These are phyloP conservation scores for Mastomys coucha DNA, from an alignment of 2,113 vertebrate genomes.

Conservation along the genomic window DNA sequence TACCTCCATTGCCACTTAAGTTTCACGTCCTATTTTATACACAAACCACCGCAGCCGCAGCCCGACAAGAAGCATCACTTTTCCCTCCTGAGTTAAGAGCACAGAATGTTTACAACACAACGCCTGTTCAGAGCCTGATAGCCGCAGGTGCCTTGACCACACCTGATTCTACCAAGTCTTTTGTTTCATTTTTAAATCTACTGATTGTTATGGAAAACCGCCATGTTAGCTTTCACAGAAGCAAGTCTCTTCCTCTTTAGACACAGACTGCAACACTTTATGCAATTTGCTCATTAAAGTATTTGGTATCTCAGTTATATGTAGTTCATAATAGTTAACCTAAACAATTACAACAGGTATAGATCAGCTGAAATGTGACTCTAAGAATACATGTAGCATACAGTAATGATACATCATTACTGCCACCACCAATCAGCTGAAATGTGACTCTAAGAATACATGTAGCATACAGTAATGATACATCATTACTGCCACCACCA, in stretches of 20 bases:
- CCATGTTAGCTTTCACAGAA: not conserved
- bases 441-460: not conserved
- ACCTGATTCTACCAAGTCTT: rapidly evolving
- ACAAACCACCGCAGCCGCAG: rapidly evolving
- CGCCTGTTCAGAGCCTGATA: rapidly evolving
- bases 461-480: too few relatives aligned
- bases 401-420: rapidly evolving
- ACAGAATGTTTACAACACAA: rapidly evolving
- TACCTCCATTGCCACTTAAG: rapidly evolving
- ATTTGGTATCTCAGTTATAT: not conserved
- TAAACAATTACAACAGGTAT: not conserved
- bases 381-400: too few relatives aligned
- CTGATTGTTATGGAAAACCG: not conserved
- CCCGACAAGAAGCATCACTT: rapidly evolving
- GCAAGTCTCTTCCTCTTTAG: not conserved
- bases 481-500: rapidly evolving
- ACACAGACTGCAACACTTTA: not conserved
- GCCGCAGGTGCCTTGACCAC: rapidly evolving
- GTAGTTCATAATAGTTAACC: not conserved
- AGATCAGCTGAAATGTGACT: not conserved
- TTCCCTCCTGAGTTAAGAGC: rapidly evolving
- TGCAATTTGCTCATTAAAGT: not conserved
- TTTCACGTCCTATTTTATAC: rapidly evolving
- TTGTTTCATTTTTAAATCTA: not conserved
- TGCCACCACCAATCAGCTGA: not conserved